These are phyloP conservation scores for Catocala sponsa DNA, from an alignment of 2,888 invertebrate species.

Conservation along the genomic window DNA sequence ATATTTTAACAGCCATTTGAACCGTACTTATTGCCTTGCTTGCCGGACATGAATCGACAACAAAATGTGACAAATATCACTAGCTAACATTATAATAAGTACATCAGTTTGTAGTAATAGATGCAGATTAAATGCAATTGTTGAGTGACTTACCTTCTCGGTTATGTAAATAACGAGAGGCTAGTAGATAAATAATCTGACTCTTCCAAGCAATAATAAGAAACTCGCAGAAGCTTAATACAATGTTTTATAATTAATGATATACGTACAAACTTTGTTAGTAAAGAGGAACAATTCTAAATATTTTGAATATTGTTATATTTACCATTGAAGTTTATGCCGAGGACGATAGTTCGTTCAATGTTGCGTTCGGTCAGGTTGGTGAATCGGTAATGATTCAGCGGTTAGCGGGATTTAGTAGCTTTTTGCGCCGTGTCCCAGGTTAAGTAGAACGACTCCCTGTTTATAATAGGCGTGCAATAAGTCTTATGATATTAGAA, in stretches of 20 bases:
- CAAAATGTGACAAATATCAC: not conserved
- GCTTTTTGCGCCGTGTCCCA: slow-evolving; percentile 3
- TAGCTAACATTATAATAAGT: not conserved
- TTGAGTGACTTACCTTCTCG: not conserved
- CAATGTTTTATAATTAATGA: slow-evolving; percentile 15
- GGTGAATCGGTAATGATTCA: not conserved
- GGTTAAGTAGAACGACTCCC: slow-evolving; percentile 9
- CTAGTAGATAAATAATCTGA: not conserved
- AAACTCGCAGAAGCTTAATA: slow-evolving; percentile 12
- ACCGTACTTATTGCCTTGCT: not conserved
- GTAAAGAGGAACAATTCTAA: slow-evolving; percentile 22
- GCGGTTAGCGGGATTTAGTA: slow-evolving; percentile 1
- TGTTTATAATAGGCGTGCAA: slow-evolving; percentile 7
- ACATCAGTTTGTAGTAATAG: not conserved
- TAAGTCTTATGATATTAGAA: slow-evolving; percentile 7
- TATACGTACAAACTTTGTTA: slow-evolving; percentile 34
- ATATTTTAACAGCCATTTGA: not conserved
- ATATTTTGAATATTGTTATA: slow-evolving; percentile 26
- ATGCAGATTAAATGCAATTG: not conserved
- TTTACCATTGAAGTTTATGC: slow-evolving; percentile 15
- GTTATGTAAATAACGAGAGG: not conserved
- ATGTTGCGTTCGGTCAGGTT: slow-evolving; percentile 8
- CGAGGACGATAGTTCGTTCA: slow-evolving; percentile 6
- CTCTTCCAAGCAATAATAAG: slow-evolving; percentile 11
- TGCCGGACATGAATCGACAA: not conserved